Conservation (phyloP, 2,113 vertebrate species). For the Chloropsis hardwickii region DNA sequence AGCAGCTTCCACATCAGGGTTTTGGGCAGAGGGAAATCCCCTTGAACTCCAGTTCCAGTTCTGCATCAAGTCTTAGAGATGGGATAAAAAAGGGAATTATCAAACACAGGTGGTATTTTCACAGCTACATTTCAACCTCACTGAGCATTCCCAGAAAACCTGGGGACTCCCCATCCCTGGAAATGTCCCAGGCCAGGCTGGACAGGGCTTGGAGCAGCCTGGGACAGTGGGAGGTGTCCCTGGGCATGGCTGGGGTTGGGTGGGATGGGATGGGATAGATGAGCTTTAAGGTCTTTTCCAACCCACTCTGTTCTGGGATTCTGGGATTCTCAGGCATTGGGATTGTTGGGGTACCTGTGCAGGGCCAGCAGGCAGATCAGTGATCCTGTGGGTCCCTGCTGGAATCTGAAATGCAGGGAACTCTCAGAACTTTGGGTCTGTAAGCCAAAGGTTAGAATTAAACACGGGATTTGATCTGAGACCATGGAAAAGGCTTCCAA, state of each 20-base stretch:
- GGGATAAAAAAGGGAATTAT: neutral
- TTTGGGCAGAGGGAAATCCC: neutral
- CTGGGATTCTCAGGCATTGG: neutral
- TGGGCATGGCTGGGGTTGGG: neutral
- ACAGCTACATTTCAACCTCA: neutral
- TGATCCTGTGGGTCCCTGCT: neutral
- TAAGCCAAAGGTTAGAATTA: neutral
- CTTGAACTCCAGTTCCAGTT: neutral
- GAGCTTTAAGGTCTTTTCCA: no score
- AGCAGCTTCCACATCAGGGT: neutral
- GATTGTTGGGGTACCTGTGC: neutral
- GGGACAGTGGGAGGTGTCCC: neutral
- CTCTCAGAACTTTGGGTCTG: neutral
- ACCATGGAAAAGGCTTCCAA: neutral
- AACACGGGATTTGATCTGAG: neutral
- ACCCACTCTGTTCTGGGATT: neutral
- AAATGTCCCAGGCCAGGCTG: accelerated
- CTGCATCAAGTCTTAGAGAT: accelerated
- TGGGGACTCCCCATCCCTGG: neutral
- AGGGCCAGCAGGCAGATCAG: neutral
- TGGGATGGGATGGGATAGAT: neutral
- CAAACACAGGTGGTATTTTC: accelerated
- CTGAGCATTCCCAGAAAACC: neutral
- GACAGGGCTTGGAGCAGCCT: neutral
- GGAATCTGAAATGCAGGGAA: neutral